Evolutionary conservation across 2,113 vertebrate genomes (phyloP).

Genomic region (Noctilio leporinus): DNA sequence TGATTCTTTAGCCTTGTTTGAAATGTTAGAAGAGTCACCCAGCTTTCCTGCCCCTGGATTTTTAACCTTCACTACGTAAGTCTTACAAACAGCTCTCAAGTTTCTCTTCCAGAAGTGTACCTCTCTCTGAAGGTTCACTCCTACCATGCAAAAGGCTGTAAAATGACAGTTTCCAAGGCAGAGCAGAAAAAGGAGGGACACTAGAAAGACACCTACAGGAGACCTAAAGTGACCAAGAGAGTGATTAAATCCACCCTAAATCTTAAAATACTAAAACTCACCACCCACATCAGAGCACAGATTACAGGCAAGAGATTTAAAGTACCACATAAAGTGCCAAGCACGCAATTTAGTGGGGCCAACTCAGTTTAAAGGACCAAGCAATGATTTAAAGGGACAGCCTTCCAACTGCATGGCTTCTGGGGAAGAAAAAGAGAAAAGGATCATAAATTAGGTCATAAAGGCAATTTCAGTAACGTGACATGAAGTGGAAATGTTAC

Average conservation of each 20-base stretch:
- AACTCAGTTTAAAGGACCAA: background rate
- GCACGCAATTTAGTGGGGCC: background rate
- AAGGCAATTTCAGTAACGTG: background rate
- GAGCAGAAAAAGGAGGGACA: background rate
- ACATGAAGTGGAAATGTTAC: background rate
- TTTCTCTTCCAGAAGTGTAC: background rate
- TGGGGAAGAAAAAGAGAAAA: background rate
- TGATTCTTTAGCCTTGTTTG: background rate
- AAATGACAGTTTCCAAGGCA: background rate
- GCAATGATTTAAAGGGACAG: background rate
- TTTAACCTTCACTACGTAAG: background rate
- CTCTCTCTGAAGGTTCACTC: background rate
- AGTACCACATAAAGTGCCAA: background rate
- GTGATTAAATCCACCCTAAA: background rate
- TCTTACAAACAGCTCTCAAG: background rate
- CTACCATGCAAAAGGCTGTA: background rate
- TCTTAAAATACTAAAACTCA: background rate
- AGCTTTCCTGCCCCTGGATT: background rate
- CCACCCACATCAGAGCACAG: background rate
- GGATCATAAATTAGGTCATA: background rate
- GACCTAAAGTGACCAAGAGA: background rate
- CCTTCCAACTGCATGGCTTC: background rate
- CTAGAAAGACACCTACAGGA: background rate
- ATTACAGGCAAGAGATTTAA: background rate
- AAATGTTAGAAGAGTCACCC: background rate